Evolutionary conservation across 2,113 vertebrate genomes (phyloP).

Genomic region (Stegostoma tigrinum): DNA sequence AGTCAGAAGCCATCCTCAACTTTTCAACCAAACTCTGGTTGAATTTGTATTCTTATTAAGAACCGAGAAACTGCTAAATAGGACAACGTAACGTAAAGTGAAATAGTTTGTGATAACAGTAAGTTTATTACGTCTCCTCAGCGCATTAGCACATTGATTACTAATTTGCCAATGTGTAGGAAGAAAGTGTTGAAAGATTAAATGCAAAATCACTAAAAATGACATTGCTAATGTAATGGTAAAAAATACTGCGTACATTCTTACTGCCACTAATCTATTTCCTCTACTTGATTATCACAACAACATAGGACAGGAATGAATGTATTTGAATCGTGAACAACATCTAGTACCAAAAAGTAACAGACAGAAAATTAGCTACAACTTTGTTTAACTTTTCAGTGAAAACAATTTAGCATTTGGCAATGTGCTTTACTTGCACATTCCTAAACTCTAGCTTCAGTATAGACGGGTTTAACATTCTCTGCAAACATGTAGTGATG

Average conservation of each 20-base stretch:
- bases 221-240: not conserved
- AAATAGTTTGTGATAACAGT: not conserved
- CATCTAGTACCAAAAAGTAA: not conserved
- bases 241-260: not conserved
- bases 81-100: not conserved
- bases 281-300: not conserved
- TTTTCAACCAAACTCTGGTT: not conserved
- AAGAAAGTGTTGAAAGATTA: not conserved
- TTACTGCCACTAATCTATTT: not conserved
- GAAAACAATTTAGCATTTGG: not conserved
- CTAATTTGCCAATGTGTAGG: not conserved
- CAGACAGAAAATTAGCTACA: not conserved
- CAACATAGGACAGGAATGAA: not conserved
- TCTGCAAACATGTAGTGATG: not conserved
- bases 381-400: not conserved
- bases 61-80: too few relatives aligned
- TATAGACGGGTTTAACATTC: not conserved
- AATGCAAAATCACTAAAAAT: not conserved
- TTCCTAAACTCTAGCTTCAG: not conserved
- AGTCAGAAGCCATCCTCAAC: not conserved
- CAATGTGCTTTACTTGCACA: not conserved
- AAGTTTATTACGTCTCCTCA: not conserved
- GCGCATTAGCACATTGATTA: not conserved
- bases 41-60: not conserved
- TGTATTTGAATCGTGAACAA: not conserved